These are phyloP conservation scores for Drosophila kanapiae DNA, from an alignment of 1,140 invertebrate species.

Conservation along the genomic window DNA sequence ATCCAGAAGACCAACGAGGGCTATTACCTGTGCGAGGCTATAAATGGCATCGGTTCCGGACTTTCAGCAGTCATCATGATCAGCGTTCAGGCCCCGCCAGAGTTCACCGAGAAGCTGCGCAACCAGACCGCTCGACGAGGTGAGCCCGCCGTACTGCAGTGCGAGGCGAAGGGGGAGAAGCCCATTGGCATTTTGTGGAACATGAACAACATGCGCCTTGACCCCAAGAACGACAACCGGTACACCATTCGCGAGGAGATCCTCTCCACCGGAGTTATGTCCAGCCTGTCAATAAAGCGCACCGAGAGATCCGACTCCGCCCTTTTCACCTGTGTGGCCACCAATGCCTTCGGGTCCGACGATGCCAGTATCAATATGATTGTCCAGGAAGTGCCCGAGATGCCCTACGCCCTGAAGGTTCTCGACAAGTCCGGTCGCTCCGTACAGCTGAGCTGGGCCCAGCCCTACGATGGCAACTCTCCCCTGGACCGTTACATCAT, in stretches of 20 bases:
- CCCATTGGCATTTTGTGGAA: conserved; percentile 98
- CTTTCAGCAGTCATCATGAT: conserved; percentile 96
- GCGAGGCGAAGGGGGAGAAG: conserved; percentile 98
- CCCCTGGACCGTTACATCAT: conserved; percentile 96
- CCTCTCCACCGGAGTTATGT: conserved; percentile 93
- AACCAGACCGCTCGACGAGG: conserved; percentile 95
- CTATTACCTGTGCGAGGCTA: conserved; percentile 97
- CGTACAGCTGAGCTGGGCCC: conserved; percentile 96
- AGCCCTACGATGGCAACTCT: conserved; percentile 98
- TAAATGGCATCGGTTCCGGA: conserved; percentile 97
- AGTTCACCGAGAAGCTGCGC: conserved; percentile 96
- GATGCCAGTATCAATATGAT: conserved; percentile 98
- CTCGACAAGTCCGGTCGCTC: conserved; percentile 95
- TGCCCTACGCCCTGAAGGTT: conserved; percentile 95
- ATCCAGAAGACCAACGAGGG: conserved; percentile 97
- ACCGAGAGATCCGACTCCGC: conserved; percentile 96
- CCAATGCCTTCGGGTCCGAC: conserved; percentile 97
- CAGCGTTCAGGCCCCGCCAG: conserved; percentile 96
- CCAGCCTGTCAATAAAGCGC: conserved; percentile 94
- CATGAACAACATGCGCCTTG: conserved; percentile 96
- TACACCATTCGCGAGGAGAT: conserved; percentile 97
- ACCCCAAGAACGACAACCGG: conserved; percentile 93
- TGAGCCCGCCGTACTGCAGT: conserved; percentile 96
- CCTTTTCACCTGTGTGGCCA: conserved; percentile 96
- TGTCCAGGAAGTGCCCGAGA: conserved; percentile 97